Evolutionary conservation across 2,888 invertebrate species (phyloP), one percentile per base, ranked within the genome.

Genomic region (Melanostoma mellinum): DNA sequence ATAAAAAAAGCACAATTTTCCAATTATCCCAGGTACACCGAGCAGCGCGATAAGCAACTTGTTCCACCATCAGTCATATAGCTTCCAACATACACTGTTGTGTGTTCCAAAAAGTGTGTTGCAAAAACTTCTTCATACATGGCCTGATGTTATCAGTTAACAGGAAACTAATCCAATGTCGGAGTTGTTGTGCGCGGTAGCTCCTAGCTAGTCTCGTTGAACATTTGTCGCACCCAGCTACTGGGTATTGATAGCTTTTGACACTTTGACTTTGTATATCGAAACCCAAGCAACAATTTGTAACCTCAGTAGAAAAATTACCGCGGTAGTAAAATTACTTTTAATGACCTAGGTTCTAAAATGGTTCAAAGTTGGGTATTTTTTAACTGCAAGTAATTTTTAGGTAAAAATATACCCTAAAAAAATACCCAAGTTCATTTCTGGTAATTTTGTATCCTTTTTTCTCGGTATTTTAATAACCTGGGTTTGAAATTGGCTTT

Each of bases 221-320:
- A 79, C 74, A 84, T 79, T 79, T 79, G 78, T 84, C 79, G 58
- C 79, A 78, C 71, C 74, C 60, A 74, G 84, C 84, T 79, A 75
- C 84, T 67, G 84, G 74, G 71, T 79, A 77, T 79, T 84, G 84
- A 84, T 84, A 84, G 84, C 74, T 84, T 84, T 79, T 84, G 78
- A 84, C 84, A 84, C 74, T 75, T 67, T 74, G 69, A 75, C 67
- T 74, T 68, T 65, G 73, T 61, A 32, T 4, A 8, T 50, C 3
- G 5, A 10, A 4, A 44, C 6, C 20, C n/a, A n/a, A n/a, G n/a
- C n/a, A n/a, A n/a, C n/a, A n/a, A n/a, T n/a, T n/a, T n/a, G n/a
- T n/a, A n/a, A n/a, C n/a, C n/a, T n/a, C n/a, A n/a, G n/a, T n/a
- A n/a, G n/a, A n/a, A n/a, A n/a, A n/a, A n/a, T n/a, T n/a, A n/a